phyloP scores from a whole-genome alignment of 1,140 invertebrate genomes.

The Stegodyphus dumicola region DNA sequence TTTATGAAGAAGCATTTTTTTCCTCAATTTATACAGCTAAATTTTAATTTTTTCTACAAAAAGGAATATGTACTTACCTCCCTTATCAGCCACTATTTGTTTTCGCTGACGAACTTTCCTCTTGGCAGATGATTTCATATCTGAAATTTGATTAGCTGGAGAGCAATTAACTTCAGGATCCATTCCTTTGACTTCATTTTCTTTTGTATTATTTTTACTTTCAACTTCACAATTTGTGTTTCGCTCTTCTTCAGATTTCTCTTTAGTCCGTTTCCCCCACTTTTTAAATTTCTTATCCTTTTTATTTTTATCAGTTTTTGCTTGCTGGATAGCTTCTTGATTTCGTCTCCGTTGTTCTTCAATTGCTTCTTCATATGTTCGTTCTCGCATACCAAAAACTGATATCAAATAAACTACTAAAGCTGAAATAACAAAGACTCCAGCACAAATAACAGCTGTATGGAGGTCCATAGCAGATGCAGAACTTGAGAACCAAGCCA shows the following conservation, averaged over 20 bases:
- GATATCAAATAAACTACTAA: conserved; percentile 64
- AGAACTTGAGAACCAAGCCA: conserved; percentile 37
- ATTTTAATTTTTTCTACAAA: no score
- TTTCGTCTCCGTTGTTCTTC: conserved; percentile 58
- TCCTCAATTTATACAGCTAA: no score
- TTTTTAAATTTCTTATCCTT: conserved; percentile 63
- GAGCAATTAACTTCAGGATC: neutral
- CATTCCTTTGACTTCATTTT: conserved; percentile 17
- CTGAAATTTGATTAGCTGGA: neutral
- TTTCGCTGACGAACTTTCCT: conserved; percentile 32
- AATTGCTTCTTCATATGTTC: conserved; percentile 63
- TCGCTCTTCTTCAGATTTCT: conserved; percentile 56
- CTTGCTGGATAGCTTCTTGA: conserved; percentile 33
- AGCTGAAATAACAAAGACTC: conserved; percentile 62
- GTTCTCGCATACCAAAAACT: conserved; percentile 65
- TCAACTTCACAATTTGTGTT: conserved; percentile 5
- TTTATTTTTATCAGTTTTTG: conserved; percentile 57
- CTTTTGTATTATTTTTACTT: neutral
- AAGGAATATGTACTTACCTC: neutral
- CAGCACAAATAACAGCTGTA: conserved; percentile 56
- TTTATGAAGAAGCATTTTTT: no score
- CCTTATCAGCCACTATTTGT: conserved; percentile 16
- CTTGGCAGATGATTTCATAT: neutral
- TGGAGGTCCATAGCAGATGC: conserved; percentile 58
- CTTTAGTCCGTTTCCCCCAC: conserved; percentile 43